Evolutionary conservation across 2,113 vertebrate genomes (phyloP), one percentile per base, ranked within the genome.

Genomic region (Gymnarchus niloticus): DNA sequence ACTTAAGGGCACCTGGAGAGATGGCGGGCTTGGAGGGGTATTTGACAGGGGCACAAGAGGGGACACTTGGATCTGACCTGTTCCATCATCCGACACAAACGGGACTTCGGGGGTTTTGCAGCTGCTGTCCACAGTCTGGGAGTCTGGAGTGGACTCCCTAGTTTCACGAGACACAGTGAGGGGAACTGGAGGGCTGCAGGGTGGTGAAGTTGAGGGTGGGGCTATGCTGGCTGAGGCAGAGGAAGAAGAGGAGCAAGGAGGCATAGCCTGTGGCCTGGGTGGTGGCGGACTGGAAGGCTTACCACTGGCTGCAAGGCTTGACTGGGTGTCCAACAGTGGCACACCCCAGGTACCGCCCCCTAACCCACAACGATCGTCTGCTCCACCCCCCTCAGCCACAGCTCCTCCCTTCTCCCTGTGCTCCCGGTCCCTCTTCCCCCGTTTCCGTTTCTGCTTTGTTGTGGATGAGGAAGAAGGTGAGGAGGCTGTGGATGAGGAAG

Each of bases 91-190:
- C 0, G 92, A 92, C 10, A 96, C 85, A 87, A 97, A 98, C 23
- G 94, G 95, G 6, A 95, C 93, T 17, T 97, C 97, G 0, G 96
- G 96, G 0, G 97, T 97, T 91, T 98, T 98, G 57, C 96, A 97
- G 89, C 96, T 97, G 89, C 96, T 97, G 89, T 98, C 97, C 28
- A 97, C 97, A 0, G 96, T 98, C 93, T 98, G 97, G 0, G 97
- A 98, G 87, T 98, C 96, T 0, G 97, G 97, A 0, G 96, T 97
- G 9, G 97, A 95, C 1, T 96, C 96, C 0, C 95, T 93, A 37
- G 90, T 90, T 87, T 95, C 87, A 88, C 94, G 0, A 88, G 92
- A 78, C 17, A 83, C 89, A 1, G 93, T 91, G 1, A 91, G 85
- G 3, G 93, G 89, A 37, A 92, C 89, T 0, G 94, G 95, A 14